Base-by-base conservation (phyloP, 2,888 invertebrate genomes). In the Leptinotarsa juncta region DNA sequence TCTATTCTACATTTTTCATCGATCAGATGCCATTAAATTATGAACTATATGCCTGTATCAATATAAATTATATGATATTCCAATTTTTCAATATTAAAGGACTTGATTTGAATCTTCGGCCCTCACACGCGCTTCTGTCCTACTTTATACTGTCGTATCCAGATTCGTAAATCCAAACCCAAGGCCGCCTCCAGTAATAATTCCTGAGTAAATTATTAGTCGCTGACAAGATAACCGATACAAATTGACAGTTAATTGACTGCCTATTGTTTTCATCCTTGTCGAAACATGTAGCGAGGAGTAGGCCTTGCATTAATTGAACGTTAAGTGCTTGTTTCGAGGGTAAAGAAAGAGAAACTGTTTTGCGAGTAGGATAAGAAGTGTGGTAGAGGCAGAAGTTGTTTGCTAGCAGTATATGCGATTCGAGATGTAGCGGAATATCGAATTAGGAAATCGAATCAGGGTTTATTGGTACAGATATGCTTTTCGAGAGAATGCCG, bases 161-260 rank as follows among this genome's bases (percentile, higher is more conserved):
- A 57, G 15, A 23, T 57, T 57, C 53, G 57, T 15, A 57, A 57
- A 57, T 57, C 57, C 12, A 15, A 23, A 20, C 57, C 20, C 12
- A 57, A 57, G 57, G 57, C 23, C 57, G 57, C 15, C 12, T 14
- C 57, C 55, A 14, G n/a, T 23, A 15, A 57, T 57, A 57, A 57
- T 57, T 57, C 23, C 16, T 57, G 57, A 23, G 23, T 23, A 57
- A 57, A 57, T 57, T 57, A 57, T 57, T 57, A 57, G 23, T 57
- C 57, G 2, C 23, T 57, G 57, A 57, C 57, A 57, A 57, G 57
- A 23, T 57, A 57, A 57, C 57, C 3, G 57, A 57, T 57, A 57
- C 20, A 57, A 57, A 57, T 57, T 57, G 57, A 57, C 57, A 57
- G 57, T 23, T 20, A 57, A 57, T 57, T 57, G 57, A 57, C 18